A percentile compares a stretch with the other conserved stretches of the same genome.
These are phyloP conservation scores for Alsophila aescularia DNA, from an alignment of 2,888 invertebrate species.

Conservation along the genomic window DNA sequence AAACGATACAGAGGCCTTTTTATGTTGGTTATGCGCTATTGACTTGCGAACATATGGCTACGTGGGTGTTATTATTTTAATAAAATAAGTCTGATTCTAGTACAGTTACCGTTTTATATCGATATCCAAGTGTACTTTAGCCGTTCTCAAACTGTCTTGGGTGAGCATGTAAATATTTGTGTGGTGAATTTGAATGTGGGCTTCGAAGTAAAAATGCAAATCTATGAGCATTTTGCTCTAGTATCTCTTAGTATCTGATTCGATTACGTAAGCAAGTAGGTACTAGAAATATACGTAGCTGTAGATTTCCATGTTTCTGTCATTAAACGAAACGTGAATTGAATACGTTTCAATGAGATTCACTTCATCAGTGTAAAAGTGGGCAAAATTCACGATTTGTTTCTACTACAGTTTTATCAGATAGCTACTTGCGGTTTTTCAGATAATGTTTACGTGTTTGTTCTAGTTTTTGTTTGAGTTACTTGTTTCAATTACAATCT, in stretches of 20 bases:
- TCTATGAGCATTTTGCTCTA: slow-evolving; percentile 3
- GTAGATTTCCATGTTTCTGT: too few species aligned
- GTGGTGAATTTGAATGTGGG: slow-evolving; percentile 18
- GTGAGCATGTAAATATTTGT: slow-evolving; percentile 30
- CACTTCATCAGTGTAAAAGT: too few species aligned
- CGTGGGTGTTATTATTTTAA: slow-evolving; percentile 72
- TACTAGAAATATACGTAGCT: too few species aligned
- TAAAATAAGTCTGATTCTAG: slow-evolving; percentile 55
- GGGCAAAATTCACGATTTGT: too few species aligned
- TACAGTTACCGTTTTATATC: slow-evolving; percentile 42
- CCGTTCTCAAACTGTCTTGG: slow-evolving; percentile 34
- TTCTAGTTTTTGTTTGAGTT: too few species aligned
- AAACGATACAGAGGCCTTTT: slow-evolving; percentile 16
- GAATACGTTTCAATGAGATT: too few species aligned
- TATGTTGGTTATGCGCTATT: slow-evolving; percentile 49
- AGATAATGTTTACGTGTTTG: too few species aligned
- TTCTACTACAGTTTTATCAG: too few species aligned
- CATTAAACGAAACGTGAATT: too few species aligned
- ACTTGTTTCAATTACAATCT: too few species aligned
- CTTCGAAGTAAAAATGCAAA: slow-evolving; percentile 6
- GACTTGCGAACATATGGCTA: slow-evolving; percentile 62
- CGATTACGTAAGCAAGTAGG: background rate
- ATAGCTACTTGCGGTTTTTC: too few species aligned
- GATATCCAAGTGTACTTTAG: slow-evolving; percentile 7
- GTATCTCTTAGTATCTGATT: background rate